phyloP scores from a whole-genome alignment of 2,888 invertebrate species.

The Lasioglossum pauxillum region DNA sequence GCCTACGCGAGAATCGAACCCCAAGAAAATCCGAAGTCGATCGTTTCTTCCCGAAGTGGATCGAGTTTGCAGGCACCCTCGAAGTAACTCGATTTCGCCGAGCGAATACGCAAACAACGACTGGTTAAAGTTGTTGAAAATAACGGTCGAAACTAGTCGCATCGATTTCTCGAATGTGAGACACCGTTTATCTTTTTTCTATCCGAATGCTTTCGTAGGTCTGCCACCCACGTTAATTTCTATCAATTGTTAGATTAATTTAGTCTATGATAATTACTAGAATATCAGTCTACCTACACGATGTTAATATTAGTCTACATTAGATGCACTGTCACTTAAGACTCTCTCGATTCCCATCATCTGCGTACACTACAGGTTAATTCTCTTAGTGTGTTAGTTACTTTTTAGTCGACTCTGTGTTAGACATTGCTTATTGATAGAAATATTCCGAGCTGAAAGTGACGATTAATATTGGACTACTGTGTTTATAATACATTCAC shows the following conservation, averaged over 20 bases:
- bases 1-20: not conserved
- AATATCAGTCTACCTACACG: not conserved
- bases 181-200: not conserved
- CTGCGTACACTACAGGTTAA: not conserved
- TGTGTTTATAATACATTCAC: not conserved
- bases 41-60: not conserved
- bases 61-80: conserved; percentile 5
- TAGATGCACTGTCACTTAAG: not conserved
- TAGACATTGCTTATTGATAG: not conserved
- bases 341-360: not conserved
- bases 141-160: not conserved
- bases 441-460: not conserved
- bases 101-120: not conserved
- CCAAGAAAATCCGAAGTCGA: conserved; percentile 17
- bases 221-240: not conserved
- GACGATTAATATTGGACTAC: not conserved
- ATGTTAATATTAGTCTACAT: not conserved
- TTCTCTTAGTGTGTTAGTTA: not conserved
- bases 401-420: not conserved
- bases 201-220: not conserved
- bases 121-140: not conserved
- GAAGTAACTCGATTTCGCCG: conserved; percentile 12
- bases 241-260: not conserved
- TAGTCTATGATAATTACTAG: not conserved
- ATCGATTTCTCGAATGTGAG: conserved; percentile 46